phyloP scores from a whole-genome alignment of 2,888 invertebrate species.

The Cyclophora punctaria region DNA sequence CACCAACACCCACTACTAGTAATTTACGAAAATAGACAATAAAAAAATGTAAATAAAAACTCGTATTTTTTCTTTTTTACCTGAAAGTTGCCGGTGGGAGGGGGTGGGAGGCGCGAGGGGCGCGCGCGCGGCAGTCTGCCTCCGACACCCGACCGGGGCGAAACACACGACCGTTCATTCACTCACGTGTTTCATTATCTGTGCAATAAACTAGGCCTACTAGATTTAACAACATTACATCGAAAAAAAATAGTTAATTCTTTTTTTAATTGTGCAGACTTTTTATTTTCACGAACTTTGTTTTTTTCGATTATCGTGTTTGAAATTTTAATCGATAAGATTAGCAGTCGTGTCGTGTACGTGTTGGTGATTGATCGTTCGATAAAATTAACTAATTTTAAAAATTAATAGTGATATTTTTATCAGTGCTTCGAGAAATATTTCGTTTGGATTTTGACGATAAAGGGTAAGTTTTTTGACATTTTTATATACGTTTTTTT shows the following conservation, averaged over 20 bases:
- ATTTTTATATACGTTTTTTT: background rate
- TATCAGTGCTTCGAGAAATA: constrained; percentile 27
- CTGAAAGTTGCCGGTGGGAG: constrained; percentile 49
- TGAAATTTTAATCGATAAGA: constrained; percentile 44
- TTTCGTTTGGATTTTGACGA: constrained; percentile 57
- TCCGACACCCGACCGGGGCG: constrained; percentile 41
- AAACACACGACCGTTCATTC: constrained; percentile 21
- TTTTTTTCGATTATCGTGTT: constrained; percentile 18
- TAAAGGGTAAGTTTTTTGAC: constrained; percentile 41
- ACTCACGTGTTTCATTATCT: constrained; percentile 20
- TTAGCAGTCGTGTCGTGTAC: constrained; percentile 49
- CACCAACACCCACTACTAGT: constrained; percentile 11
- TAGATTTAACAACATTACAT: constrained; percentile 3
- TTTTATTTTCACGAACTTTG: constrained; percentile 22
- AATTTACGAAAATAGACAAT: constrained; percentile 19
- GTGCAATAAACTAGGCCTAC: constrained; percentile 30
- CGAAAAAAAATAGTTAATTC: constrained; percentile 3
- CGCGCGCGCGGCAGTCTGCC: constrained; percentile 56
- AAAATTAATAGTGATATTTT: constrained; percentile 10
- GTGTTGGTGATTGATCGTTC: constrained; percentile 52
- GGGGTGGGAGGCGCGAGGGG: constrained; percentile 50
- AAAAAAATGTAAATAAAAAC: constrained; percentile 21
- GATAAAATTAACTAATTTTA: constrained; percentile 16
- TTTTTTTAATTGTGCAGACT: constrained; percentile 18
- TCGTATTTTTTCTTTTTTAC: constrained; percentile 47